Percentiles rank a stretch among this genome's conserved stretches.
phyloP scores from a whole-genome alignment of 2,888 invertebrate genomes.

The Athalia circularis region DNA sequence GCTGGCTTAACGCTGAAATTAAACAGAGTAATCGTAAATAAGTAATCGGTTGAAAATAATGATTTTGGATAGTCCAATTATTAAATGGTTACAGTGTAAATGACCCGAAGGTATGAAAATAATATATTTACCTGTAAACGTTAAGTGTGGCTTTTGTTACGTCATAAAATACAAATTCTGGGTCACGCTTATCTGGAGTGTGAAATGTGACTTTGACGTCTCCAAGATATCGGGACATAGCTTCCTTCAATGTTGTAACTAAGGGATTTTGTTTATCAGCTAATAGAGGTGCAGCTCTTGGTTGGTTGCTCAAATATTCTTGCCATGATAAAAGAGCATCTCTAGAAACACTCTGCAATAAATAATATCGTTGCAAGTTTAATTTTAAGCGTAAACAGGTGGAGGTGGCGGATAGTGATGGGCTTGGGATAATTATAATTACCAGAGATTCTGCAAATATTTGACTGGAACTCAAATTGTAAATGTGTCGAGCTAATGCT shows the following conservation, averaged over 20 bases:
- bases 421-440: constrained; percentile 64
- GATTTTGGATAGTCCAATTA: constrained; percentile 17
- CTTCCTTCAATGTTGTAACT: constrained; percentile 83
- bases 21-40: constrained; percentile 59
- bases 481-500: constrained; percentile 88
- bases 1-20: constrained; percentile 95
- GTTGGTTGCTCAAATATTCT: constrained; percentile 82
- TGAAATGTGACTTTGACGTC: constrained; percentile 84
- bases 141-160: constrained; percentile 86
- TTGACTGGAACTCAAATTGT: constrained; percentile 80
- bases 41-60: constrained; percentile 1
- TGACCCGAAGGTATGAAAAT: no score
- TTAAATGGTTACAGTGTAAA: background rate
- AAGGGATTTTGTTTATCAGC: constrained; percentile 81
- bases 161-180: constrained; percentile 94
- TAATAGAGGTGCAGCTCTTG: constrained; percentile 85
- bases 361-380: background rate
- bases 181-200: constrained; percentile 89
- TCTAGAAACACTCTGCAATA: constrained; percentile 83
- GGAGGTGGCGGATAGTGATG: background rate
- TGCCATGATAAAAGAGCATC: constrained; percentile 86
- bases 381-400: background rate
- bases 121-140: constrained; percentile 86
- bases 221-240: constrained; percentile 84
- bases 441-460: constrained; percentile 87